A percentile compares a stretch with the other conserved stretches of the same genome.
Evolutionary conservation across 2,888 invertebrate genomes (phyloP).

Genomic region (Rhagonycha lutea): DNA sequence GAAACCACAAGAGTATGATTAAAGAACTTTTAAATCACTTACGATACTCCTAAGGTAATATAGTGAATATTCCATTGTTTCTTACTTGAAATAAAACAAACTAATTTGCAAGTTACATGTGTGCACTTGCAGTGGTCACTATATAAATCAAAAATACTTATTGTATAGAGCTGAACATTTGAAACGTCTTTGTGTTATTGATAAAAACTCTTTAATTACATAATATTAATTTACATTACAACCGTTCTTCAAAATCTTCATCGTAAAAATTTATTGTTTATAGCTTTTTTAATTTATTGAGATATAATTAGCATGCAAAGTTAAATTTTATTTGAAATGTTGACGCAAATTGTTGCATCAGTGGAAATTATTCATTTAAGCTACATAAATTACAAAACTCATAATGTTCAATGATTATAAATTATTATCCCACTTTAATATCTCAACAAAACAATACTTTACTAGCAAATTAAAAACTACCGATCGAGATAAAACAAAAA

Average conservation of each 20-base stretch:
- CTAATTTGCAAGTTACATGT: background rate
- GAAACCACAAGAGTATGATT: background rate
- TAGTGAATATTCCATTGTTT: background rate
- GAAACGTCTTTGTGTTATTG: background rate
- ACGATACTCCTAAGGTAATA: background rate
- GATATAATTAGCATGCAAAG: background rate
- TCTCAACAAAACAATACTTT: background rate
- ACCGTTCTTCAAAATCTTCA: background rate
- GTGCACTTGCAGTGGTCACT: background rate
- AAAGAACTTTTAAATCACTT: background rate
- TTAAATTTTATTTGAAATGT: background rate
- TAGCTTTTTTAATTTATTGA: background rate
- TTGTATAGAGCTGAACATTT: background rate
- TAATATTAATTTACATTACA: background rate
- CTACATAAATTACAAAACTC: background rate
- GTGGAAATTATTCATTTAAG: background rate
- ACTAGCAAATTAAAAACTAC: too few relatives aligned
- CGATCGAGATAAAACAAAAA: too few relatives aligned
- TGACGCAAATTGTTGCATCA: background rate
- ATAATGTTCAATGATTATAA: background rate
- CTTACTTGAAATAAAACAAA: background rate
- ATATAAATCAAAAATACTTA: background rate
- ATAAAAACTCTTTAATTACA: background rate
- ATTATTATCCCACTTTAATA: background rate
- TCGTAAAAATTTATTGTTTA: background rate